phyloP scores from a whole-genome alignment of 2,888 invertebrate genomes.

The Drosophila pullipes region DNA sequence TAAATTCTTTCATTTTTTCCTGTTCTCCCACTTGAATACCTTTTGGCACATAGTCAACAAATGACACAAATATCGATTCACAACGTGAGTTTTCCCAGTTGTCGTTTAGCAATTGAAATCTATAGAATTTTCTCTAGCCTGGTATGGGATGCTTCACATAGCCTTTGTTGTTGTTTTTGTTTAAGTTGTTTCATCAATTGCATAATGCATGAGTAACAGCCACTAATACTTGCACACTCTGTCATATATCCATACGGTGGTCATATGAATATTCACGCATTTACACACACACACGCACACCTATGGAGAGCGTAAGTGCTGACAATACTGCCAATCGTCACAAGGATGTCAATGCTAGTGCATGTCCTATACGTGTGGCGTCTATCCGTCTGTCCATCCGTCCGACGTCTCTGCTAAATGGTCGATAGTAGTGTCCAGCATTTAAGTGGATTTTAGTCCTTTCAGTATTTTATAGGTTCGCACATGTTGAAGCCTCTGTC shows the following conservation, averaged over 20 bases:
- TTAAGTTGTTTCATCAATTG: constrained; percentile 50
- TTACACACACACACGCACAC: constrained; percentile 4
- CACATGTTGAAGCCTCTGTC: background rate
- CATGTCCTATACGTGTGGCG: constrained; percentile 12
- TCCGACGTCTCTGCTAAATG: constrained; percentile 12
- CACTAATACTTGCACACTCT: constrained; percentile 42
- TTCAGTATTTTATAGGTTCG: constrained; percentile 29
- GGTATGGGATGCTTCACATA: constrained; percentile 12
- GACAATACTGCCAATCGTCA: constrained; percentile 65
- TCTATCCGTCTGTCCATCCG: background rate
- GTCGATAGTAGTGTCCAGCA: constrained; percentile 34
- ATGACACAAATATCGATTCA: constrained; percentile 9
- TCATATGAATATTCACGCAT: constrained; percentile 64
- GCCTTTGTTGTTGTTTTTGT: constrained; percentile 23
- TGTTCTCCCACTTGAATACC: background rate
- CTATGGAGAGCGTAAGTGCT: constrained; percentile 45
- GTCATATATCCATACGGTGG: constrained; percentile 13
- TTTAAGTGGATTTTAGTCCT: constrained; percentile 42
- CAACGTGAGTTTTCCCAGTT: constrained; percentile 8
- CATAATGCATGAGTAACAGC: constrained; percentile 69
- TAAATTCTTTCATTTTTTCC: background rate
- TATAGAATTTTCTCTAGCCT: constrained; percentile 9
- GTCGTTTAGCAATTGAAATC: constrained; percentile 22
- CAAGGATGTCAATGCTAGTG: constrained; percentile 38
- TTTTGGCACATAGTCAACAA: constrained; percentile 2